Evolutionary conservation across 2,888 invertebrate genomes (phyloP).

Genomic region (Acanthococcus lagerstroemiae): DNA sequence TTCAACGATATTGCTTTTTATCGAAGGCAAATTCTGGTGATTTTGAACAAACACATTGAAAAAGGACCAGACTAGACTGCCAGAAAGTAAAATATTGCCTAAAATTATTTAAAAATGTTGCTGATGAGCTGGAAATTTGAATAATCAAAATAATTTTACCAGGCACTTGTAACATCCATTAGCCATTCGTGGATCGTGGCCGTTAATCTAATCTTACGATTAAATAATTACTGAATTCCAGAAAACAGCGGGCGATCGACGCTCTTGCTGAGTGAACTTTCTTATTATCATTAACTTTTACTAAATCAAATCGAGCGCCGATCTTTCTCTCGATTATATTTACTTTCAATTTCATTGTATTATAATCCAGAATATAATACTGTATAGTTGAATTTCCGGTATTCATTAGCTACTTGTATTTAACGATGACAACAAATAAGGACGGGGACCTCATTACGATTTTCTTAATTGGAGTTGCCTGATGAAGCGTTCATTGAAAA

Average conservation of each 20-base stretch:
- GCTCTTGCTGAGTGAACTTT: conserved; percentile 2
- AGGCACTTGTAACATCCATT: too few relatives aligned
- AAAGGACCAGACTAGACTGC: too few relatives aligned
- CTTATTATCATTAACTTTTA: not conserved
- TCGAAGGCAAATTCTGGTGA: too few relatives aligned
- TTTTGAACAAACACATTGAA: too few relatives aligned
- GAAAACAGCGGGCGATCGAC: not conserved
- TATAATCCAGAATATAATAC: not conserved
- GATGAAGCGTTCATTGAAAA: too few relatives aligned
- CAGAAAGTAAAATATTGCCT: too few relatives aligned
- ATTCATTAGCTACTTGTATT: not conserved
- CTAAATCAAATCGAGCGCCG: not conserved
- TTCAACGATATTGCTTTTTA: too few relatives aligned
- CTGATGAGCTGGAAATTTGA: too few relatives aligned
- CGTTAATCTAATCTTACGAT: not conserved
- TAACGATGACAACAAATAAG: not conserved
- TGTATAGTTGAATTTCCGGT: not conserved
- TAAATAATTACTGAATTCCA: not conserved
- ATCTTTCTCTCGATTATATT: too few relatives aligned
- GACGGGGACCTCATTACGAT: not conserved
- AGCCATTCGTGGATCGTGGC: not conserved
- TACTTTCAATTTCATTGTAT: not conserved
- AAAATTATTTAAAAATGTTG: too few relatives aligned
- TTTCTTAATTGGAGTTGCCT: too few relatives aligned
- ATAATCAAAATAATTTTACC: too few relatives aligned